These are phyloP conservation scores for Pristiophorus japonicus DNA, from an alignment of 2,113 vertebrate genomes.

Conservation along the genomic window DNA sequence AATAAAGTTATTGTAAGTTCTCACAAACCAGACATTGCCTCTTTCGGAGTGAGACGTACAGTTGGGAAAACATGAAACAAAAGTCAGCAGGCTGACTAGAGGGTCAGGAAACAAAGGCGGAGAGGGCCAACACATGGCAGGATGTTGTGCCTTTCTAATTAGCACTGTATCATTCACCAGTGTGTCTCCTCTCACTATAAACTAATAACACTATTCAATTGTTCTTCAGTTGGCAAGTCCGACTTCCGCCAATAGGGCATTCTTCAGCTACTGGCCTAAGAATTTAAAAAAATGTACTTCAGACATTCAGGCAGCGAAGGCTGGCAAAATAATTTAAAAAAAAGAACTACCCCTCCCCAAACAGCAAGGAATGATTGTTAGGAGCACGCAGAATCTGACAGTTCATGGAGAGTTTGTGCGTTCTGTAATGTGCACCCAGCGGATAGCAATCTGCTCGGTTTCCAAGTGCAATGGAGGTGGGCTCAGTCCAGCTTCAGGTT, in stretches of 20 bases:
- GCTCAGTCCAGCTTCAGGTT: background rate
- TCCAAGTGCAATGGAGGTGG: background rate
- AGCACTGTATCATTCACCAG: slow-evolving; percentile 99
- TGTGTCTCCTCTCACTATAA: slow-evolving; percentile 88
- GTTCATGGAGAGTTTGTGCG: background rate
- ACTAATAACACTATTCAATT: slow-evolving; percentile 57
- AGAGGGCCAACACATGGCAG: slow-evolving; percentile 99
- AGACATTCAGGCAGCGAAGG: slow-evolving; percentile 25
- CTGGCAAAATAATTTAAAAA: background rate
- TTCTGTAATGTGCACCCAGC: background rate
- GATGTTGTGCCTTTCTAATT: slow-evolving; percentile 99
- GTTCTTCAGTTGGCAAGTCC: slow-evolving; percentile 27
- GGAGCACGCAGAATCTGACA: background rate
- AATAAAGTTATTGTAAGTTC: slow-evolving; percentile 34
- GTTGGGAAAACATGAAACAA: slow-evolving; percentile 79
- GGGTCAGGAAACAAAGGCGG: slow-evolving; percentile 94
- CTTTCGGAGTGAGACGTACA: slow-evolving; percentile 34
- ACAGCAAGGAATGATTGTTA: slow-evolving; percentile 5
- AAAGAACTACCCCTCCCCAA: background rate
- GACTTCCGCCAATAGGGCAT: slow-evolving; percentile 25
- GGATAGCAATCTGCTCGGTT: background rate
- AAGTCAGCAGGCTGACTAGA: slow-evolving; percentile 87
- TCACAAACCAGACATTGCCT: slow-evolving; percentile 44
- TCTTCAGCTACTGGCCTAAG: slow-evolving; percentile 11
- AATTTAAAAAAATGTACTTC: background rate